Evolutionary conservation across 2,888 invertebrate genomes (phyloP), one percentile per base, ranked within the genome.

Genomic region (Bimastos eiseni): DNA sequence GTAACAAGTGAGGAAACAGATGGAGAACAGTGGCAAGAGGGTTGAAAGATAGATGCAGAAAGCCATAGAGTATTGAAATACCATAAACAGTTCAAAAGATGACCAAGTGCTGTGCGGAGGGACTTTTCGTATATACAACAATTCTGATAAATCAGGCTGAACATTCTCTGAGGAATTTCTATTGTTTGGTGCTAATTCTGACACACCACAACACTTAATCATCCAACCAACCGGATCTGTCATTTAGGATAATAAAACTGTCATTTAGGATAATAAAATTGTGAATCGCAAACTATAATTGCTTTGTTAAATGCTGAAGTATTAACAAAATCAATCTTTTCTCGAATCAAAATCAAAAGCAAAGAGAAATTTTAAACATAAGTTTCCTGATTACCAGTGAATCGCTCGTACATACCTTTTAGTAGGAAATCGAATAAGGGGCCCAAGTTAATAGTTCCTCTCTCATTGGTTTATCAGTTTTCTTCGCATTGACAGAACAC

Each of bases 191-290:
- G 11, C 11, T 70, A 30, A n/a, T 70, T 70, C 70, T 70, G 70
- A 70, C 70, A n/a, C 70, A 70, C 55, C 70, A 70, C 70, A n/a
- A 70, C n/a, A n/a, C n/a, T 70, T n/a, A 70, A n/a, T 70, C 70
- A 70, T 17, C 11, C 3, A 70, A 70, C 8, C 70, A 70, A 6
- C 70, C 70, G 70, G 70, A 70, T 30, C 70, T 70, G 5, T 70
- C 11, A 70, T 70, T 17, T 70, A 30, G 55, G 55, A 6, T 13
- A 70, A 15, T n/a, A 5, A n/a, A n/a, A n/a, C n/a, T 30, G n/a
- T 13, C 11, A 70, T 70, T 17, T 70, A 30, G 55, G 55, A 6
- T 13, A 70, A 15, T n/a, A 5, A n/a, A n/a, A n/a, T 70, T 30
- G n/a, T 13, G 8, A n/a, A 70, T 8, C 70, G 70, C 70, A n/a